Base-by-base conservation (phyloP, 2,797 vertebrate species). In the Megaceryle alcyon region DNA sequence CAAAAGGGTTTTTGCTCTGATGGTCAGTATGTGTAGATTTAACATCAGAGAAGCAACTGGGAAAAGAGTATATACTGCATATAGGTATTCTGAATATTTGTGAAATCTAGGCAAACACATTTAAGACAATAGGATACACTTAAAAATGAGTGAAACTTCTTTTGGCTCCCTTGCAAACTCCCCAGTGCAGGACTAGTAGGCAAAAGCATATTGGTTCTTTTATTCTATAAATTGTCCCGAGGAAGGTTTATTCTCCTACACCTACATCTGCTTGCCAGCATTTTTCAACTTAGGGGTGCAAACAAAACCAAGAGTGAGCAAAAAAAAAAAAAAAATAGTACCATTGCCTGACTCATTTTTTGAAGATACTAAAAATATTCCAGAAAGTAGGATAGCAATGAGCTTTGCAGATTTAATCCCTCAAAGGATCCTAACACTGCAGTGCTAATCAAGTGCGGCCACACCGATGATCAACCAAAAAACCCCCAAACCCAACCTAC, bases 361-460 rank as follows among this genome's bases (percentile, higher is more conserved):
- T 78, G 65, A 86, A 57, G 51, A 49, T 9, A 35, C 14, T 26
- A 89, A 35, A 56, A 64, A 31, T 61, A 75, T 29, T 46, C 33
- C 53, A 53, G 57, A 73, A 78, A 68, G 66, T 26, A 44, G n/a
- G 29, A 51, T 2, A 82, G 10, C 0, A 5, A 22, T 11, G 22
- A 88, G 21, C 22, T 73, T 60, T 71, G 48, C 0, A 0, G 26
- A 81, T 35, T 18, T 64, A 63, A 75, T 41, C 6, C 4, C 0
- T n/a, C 7, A 53, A 54, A 12, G 11, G 21, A 54, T 35, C 28
- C 33, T 68, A 66, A 53, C 4, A 10, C 8, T 2, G 1, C 29
- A 25, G 35, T 10, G 26, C 48, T 35, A 26, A 18, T 82, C 43
- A 53, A 44, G 3, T 9, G 11, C 8, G 44, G 25, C 23, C 80